phyloP scores from a whole-genome alignment of 2,888 invertebrate species.

The Isoperla grammatica region DNA sequence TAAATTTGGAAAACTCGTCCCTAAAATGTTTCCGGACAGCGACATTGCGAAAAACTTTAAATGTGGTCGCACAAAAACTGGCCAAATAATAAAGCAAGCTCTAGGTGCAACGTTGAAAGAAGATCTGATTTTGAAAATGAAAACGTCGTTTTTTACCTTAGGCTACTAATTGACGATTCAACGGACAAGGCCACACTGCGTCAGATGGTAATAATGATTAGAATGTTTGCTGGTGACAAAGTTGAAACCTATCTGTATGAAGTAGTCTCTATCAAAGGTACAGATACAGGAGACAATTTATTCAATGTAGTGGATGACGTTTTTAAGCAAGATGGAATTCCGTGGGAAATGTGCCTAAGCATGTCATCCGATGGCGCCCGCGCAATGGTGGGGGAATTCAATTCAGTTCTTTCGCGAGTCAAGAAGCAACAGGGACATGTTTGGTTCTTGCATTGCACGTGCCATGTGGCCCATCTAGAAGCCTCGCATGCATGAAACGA shows the following conservation, averaged over 20 bases:
- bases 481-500: not conserved
- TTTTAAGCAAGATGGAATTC: not conserved
- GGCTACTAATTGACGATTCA: not conserved
- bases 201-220: not conserved
- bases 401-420: not conserved
- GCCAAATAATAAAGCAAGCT: not conserved
- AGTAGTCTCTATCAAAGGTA: not conserved
- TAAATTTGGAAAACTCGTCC: not conserved
- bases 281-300: not conserved
- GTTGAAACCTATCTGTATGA: not conserved
- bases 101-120: not conserved
- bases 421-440: not conserved
- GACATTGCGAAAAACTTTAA: too few relatives aligned
- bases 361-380: not conserved
- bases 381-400: not conserved
- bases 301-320: not conserved
- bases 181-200: not conserved
- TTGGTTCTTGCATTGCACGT: not conserved
- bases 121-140: not conserved
- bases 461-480: not conserved
- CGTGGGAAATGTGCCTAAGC: not conserved
- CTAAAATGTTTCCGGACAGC: slow-evolving; percentile 1
- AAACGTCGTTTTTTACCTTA: not conserved
- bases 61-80: not conserved
- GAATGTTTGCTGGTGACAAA: not conserved